Evolutionary conservation across 1,140 invertebrate species (phyloP).

Genomic region (Habropoda laboriosa): DNA sequence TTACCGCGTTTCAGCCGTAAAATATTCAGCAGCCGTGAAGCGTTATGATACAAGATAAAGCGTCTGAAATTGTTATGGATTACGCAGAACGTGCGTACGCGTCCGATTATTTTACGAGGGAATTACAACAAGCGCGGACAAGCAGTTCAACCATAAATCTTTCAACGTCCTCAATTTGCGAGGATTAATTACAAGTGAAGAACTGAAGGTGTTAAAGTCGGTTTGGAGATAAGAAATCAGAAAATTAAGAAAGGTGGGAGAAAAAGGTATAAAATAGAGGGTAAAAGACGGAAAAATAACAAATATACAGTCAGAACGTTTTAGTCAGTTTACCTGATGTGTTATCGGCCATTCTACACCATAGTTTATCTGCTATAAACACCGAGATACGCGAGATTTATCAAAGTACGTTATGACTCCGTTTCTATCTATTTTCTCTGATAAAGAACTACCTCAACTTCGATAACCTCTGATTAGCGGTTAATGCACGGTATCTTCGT

Average conservation of each 20-base stretch:
- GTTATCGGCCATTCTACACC: slow-evolving; percentile 25
- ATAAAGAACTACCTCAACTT: slow-evolving; percentile 25
- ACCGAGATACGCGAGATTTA: not conserved
- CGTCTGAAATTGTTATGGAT: slow-evolving; percentile 5
- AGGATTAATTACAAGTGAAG: no score
- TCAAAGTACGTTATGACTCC: not conserved
- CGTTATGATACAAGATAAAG: not conserved
- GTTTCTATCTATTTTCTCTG: not conserved
- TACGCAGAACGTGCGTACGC: not conserved
- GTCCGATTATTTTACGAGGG: not conserved
- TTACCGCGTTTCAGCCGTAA: not conserved
- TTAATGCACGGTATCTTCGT: not conserved
- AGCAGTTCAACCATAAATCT: not conserved
- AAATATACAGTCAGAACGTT: not conserved
- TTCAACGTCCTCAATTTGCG: not conserved
- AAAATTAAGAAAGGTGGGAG: not conserved
- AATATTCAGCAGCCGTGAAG: not conserved
- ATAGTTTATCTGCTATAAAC: slow-evolving; percentile 4
- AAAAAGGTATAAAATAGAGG: no score
- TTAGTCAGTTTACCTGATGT: not conserved
- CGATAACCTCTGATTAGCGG: not conserved
- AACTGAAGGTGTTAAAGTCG: no score
- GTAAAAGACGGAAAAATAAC: not conserved
- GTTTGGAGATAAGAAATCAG: not conserved
- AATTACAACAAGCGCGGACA: not conserved